phyloP scores from a whole-genome alignment of 2,113 vertebrate genomes.

The Tretioscincus oriximinensis region DNA sequence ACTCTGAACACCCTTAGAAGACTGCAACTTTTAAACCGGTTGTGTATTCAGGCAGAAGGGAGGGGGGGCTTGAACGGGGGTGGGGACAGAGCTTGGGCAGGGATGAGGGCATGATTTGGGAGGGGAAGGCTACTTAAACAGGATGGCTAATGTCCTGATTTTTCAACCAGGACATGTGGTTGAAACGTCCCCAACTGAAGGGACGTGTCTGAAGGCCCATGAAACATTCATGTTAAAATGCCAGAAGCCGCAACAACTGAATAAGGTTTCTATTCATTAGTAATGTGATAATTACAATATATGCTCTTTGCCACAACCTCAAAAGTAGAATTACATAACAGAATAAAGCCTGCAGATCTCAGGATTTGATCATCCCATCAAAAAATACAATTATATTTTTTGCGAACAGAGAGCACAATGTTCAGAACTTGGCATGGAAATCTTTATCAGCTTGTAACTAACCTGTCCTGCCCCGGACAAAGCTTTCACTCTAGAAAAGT shows the following conservation, averaged over 20 bases:
- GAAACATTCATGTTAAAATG: not conserved
- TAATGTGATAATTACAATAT: too few species aligned
- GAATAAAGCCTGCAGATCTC: not conserved
- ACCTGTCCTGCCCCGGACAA: slow-evolving; percentile 95
- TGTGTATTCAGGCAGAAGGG: not conserved
- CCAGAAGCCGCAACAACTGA: not conserved
- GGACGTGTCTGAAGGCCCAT: not conserved
- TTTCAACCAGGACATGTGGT: too few species aligned
- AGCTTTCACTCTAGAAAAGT: slow-evolving; percentile 83
- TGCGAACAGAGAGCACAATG: not conserved
- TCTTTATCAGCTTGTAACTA: slow-evolving; percentile 1
- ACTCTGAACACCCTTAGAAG: too few species aligned
- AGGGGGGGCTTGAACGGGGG: too few species aligned
- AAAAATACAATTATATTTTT: not conserved
- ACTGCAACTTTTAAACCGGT: too few species aligned
- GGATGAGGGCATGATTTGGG: too few species aligned
- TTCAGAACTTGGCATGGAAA: not conserved
- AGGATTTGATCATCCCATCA: not conserved
- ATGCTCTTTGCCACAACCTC: not conserved
- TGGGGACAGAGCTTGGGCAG: too few species aligned
- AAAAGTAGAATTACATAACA: not conserved
- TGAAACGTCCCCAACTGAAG: too few species aligned
- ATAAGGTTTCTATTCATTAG: not conserved
- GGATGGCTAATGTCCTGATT: too few species aligned
- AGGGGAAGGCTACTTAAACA: too few species aligned